These are phyloP conservation scores for Halichoerus grypus DNA, from an alignment of 2,113 vertebrate species.

Conservation along the genomic window DNA sequence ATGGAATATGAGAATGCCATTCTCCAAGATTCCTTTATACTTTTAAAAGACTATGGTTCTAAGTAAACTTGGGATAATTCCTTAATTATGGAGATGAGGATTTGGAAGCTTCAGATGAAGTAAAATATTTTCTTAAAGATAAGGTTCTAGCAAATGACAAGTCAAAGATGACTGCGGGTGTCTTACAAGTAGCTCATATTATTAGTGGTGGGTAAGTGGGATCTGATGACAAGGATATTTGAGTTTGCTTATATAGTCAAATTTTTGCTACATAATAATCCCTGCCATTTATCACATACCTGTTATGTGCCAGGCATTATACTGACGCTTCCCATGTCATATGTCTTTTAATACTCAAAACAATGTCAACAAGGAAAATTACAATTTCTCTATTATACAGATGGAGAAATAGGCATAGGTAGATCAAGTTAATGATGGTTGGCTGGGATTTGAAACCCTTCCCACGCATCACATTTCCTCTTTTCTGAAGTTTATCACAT, in stretches of 20 bases:
- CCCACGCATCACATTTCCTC: neutral
- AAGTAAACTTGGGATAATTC: neutral
- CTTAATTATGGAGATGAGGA: neutral
- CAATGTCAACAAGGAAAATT: neutral
- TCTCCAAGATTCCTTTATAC: neutral
- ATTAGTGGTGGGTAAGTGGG: neutral
- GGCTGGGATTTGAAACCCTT: constrained; percentile 2
- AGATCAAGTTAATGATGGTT: neutral
- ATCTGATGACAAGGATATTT: neutral
- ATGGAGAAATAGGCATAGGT: neutral
- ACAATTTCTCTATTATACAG: neutral
- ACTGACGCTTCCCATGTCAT: neutral
- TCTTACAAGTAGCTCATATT: neutral
- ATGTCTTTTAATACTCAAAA: neutral
- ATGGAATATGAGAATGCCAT: neutral
- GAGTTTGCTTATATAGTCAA: neutral
- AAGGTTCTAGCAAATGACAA: neutral
- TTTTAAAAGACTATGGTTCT: neutral
- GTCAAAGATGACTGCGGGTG: neutral
- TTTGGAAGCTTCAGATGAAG: neutral
- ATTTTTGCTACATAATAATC: neutral
- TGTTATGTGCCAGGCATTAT: neutral
- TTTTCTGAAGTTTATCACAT: neutral
- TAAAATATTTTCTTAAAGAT: neutral
- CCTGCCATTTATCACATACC: neutral